phyloP scores from a whole-genome alignment of 2,797 vertebrate genomes.

The Lagodon rhomboides region DNA sequence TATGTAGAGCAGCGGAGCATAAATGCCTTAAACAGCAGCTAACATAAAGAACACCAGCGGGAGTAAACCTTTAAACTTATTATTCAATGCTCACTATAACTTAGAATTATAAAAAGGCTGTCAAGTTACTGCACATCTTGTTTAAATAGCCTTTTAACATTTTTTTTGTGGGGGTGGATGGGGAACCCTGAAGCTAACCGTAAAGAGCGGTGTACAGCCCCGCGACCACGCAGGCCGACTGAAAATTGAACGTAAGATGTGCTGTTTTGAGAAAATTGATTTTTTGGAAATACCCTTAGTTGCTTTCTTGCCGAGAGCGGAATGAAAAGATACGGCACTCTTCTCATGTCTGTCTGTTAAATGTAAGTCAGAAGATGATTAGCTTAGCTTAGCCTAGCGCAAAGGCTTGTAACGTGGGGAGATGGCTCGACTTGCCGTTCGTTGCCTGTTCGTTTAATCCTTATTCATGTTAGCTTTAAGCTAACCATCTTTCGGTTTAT shows the following conservation, averaged over 20 bases:
- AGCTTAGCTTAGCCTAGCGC: not conserved
- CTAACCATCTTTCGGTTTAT: too few species aligned
- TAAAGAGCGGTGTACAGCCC: not conserved
- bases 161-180: slow-evolving; percentile 39
- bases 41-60: slow-evolving; percentile 4
- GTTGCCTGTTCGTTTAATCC: too few species aligned
- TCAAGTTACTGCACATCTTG: not conserved
- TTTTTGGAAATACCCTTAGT: not conserved
- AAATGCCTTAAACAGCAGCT: slow-evolving; percentile 1
- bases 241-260: slow-evolving; percentile 4
- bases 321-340: not conserved
- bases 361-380: not conserved
- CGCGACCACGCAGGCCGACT: not conserved
- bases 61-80: slow-evolving; percentile 11
- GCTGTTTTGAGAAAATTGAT: not conserved
- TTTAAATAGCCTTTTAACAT: slow-evolving; percentile 28
- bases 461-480: too few species aligned
- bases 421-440: too few species aligned
- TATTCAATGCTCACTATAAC: slow-evolving; percentile 5
- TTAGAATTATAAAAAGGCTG: not conserved
- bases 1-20: slow-evolving; percentile 1
- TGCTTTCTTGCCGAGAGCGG: not conserved
- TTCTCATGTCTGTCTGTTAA: not conserved
- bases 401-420: not conserved
- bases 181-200: slow-evolving; percentile 7